phyloP scores from a whole-genome alignment of 2,888 invertebrate genomes.

The Stenodera caucasica region DNA sequence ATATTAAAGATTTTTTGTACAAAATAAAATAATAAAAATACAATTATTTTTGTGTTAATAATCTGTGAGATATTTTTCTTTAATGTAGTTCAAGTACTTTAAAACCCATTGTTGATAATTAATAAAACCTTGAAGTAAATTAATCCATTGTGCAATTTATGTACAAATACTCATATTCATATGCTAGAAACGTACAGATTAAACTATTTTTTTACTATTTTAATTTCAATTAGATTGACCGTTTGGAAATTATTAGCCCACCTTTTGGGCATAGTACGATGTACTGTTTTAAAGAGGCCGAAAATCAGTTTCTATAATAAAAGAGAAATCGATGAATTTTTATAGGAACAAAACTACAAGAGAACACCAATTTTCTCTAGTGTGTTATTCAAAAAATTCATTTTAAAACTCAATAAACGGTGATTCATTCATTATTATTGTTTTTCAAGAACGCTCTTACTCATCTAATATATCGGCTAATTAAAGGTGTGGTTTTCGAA shows the following conservation, averaged over 20 bases:
- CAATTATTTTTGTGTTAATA: slow-evolving; percentile 21
- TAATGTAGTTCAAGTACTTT: slow-evolving; percentile 39
- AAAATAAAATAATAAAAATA: slow-evolving; percentile 21
- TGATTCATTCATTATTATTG: background rate
- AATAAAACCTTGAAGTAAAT: slow-evolving; percentile 35
- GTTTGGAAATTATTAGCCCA: background rate
- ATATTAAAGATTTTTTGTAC: slow-evolving; percentile 27
- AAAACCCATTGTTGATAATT: slow-evolving; percentile 30
- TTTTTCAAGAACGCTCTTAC: background rate
- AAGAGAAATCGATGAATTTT: background rate
- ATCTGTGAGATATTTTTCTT: slow-evolving; percentile 25
- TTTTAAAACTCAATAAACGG: background rate
- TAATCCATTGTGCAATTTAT: slow-evolving; percentile 31
- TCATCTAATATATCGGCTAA: background rate
- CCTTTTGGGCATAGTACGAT: background rate
- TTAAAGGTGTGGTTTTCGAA: background rate
- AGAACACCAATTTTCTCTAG: too few species aligned
- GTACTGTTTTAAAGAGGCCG: background rate
- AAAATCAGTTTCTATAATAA: background rate
- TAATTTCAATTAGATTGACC: background rate
- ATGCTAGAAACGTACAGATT: slow-evolving; percentile 28
- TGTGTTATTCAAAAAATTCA: too few species aligned
- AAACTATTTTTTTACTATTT: background rate
- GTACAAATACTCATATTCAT: slow-evolving; percentile 24
- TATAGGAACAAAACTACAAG: too few species aligned